phyloP scores from a whole-genome alignment of 2,888 invertebrate genomes.

The Drosophila crucigera region DNA sequence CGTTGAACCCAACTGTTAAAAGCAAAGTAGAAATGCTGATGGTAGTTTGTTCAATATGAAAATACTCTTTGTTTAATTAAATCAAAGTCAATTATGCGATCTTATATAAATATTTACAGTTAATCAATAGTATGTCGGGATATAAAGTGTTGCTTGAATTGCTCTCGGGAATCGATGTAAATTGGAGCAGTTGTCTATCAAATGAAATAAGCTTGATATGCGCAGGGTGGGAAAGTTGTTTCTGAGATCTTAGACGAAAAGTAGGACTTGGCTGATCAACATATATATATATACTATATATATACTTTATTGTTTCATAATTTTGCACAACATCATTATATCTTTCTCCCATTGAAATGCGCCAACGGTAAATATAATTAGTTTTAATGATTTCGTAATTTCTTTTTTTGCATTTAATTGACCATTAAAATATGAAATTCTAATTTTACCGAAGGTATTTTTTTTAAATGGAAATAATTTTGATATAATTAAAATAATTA shows the following conservation, averaged over 20 bases:
- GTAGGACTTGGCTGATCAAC: fast-evolving
- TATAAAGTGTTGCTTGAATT: background rate
- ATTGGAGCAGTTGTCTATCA: background rate
- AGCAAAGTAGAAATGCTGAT: background rate
- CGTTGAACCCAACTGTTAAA: background rate
- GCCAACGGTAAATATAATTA: background rate
- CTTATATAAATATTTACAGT: background rate
- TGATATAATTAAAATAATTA: background rate
- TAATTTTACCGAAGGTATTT: background rate
- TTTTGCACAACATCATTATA: background rate
- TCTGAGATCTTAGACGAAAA: background rate
- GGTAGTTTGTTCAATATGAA: background rate
- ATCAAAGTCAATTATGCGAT: background rate
- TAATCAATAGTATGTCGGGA: background rate
- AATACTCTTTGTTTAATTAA: background rate
- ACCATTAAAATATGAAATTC: background rate
- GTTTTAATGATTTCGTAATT: background rate
- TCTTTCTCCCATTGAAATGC: background rate
- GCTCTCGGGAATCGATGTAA: background rate
- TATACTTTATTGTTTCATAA: background rate
- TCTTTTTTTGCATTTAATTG: background rate
- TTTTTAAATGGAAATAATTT: fast-evolving
- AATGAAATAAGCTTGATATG: background rate
- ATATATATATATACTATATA: background rate
- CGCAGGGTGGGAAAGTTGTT: background rate